Conservation (phyloP, 2,888 invertebrate genomes). For the Elysia crispata region DNA sequence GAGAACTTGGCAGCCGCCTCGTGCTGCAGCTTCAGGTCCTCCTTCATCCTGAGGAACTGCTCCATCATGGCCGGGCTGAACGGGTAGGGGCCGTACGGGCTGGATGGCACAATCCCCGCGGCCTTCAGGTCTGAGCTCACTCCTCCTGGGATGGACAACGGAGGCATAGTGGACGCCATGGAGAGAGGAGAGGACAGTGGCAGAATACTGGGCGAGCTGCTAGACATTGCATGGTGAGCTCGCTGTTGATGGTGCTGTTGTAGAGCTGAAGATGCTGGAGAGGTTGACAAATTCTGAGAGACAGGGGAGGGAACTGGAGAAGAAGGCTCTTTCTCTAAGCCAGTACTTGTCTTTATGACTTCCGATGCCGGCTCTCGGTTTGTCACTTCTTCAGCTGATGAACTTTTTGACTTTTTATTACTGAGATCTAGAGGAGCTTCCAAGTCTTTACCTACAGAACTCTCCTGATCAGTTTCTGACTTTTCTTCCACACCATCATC, state of each 20-base stretch:
- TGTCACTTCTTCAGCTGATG: conserved; percentile 48
- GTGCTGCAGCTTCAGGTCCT: conserved; percentile 62
- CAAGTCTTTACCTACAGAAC: conserved; percentile 43
- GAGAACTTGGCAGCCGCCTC: conserved; percentile 60
- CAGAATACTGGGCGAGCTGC: conserved; percentile 28
- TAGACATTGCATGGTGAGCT: not conserved
- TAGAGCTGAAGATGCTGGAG: not conserved
- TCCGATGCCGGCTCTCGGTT: conserved; percentile 49
- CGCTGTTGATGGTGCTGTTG: no score
- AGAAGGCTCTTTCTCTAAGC: conserved; percentile 73
- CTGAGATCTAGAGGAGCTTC: conserved; percentile 57
- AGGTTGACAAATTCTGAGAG: not conserved
- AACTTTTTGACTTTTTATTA: conserved; percentile 58
- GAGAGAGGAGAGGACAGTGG: conserved; percentile 36
- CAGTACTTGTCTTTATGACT: conserved; percentile 44
- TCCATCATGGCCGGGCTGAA: conserved; percentile 63
- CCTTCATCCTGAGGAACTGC: conserved; percentile 66
- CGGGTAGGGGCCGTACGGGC: conserved; percentile 48
- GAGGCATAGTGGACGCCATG: conserved; percentile 32
- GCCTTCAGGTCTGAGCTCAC: conserved; percentile 38
- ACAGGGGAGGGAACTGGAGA: conserved; percentile 52
- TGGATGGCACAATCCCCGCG: conserved; percentile 42
- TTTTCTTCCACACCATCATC: not conserved
- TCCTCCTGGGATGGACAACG: conserved; percentile 43
- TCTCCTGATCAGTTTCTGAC: not conserved